Evolutionary conservation across 2,888 invertebrate species (phyloP), one percentile per base, ranked within the genome.

Genomic region (Pterobdella sp.): DNA sequence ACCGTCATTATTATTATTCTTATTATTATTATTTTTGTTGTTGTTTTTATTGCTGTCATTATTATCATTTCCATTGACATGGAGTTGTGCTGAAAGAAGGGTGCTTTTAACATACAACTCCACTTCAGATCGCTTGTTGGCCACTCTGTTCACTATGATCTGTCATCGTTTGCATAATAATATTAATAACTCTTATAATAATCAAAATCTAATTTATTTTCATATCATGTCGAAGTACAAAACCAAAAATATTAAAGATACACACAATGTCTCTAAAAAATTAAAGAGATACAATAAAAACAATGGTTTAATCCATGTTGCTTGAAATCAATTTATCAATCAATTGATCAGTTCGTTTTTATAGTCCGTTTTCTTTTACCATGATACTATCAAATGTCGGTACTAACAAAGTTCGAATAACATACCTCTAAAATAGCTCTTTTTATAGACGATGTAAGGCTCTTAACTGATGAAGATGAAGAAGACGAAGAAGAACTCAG

Each of bases 71-170:
- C 34, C 49, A n/a, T 34, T n/a, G n/a, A n/a, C n/a, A n/a, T n/a
- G n/a, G 1, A 14, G 36, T 64, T 35, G 82, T 29, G 85, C 82
- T 32, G 87, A 85, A 65, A 90, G 82, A 77, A 94, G 86, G 1
- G 94, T 94, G 81, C 92, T 93, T 77, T 88, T 88, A 0, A 90
- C 87, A 84, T 94, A 96, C 37, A 87, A 81, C 72, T 88, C 85
- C 31, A 95, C 87, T 80, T 95, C 92, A 32, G 85, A 83, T 7
- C 87, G 88, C 0, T 89, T 89, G 74, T 87, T 87, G 0, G 91
- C 90, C 14, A 91, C 90, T 78, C 92, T 91, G 81, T 93, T 92
- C 0, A 94, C 93, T 76, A 95, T 90, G 66, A 93, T 90, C 85
- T 86, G 76, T 3, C 4, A 22, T 34, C 10, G n/a, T 56, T 42